These are phyloP conservation scores for Sphinx pinastri DNA, from an alignment of 2,888 invertebrate genomes.

Conservation along the genomic window DNA sequence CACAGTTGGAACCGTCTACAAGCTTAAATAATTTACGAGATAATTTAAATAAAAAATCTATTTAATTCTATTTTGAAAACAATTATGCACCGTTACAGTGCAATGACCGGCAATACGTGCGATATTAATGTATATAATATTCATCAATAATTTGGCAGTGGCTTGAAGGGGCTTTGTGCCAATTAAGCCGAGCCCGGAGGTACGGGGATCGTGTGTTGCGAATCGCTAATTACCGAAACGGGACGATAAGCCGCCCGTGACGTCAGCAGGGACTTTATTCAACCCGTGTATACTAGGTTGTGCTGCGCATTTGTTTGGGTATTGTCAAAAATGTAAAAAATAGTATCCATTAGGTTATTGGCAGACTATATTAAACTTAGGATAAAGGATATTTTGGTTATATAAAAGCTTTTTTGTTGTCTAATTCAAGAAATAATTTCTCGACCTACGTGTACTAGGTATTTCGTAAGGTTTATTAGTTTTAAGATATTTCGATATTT, in stretches of 20 bases:
- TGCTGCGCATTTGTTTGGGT: not conserved
- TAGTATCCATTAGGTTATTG: not conserved
- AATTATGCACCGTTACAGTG: slow-evolving; percentile 14
- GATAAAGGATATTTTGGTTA: not conserved
- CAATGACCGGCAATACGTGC: slow-evolving; percentile 6
- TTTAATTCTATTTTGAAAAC: slow-evolving; percentile 6
- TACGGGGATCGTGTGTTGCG: slow-evolving; percentile 62
- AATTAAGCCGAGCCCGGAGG: slow-evolving; percentile 59
- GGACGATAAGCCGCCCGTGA: slow-evolving; percentile 57
- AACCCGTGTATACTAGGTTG: not conserved
- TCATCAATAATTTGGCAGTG: slow-evolving; percentile 39
- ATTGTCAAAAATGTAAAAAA: not conserved
- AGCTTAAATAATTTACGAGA: not conserved
- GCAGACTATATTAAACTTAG: not conserved
- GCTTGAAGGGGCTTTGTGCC: slow-evolving; percentile 56
- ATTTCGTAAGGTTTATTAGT: too few relatives aligned
- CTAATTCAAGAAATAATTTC: too few relatives aligned
- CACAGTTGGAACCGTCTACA: not conserved
- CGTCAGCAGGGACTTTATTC: slow-evolving; percentile 44
- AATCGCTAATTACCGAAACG: slow-evolving; percentile 76
- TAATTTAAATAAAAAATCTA: not conserved
- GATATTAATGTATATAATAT: slow-evolving; percentile 31
- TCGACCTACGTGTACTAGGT: too few relatives aligned
- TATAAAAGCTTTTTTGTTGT: too few relatives aligned
- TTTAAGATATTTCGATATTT: too few relatives aligned